Evolutionary conservation across 2,797 vertebrate genomes (phyloP), one percentile per base, ranked within the genome.

Genomic region (Limosa lapponica): DNA sequence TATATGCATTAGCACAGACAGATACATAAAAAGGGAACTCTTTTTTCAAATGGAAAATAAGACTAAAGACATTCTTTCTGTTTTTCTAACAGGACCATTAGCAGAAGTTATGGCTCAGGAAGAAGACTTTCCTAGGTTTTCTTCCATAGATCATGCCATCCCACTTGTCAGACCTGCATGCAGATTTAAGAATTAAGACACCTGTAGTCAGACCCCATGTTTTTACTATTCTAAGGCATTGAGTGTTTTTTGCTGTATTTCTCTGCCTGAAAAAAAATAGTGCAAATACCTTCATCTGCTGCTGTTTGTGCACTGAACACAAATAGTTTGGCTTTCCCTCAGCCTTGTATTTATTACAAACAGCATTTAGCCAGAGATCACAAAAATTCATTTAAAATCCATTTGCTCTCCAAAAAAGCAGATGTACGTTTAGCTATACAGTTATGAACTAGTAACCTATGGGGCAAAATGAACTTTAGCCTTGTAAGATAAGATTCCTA

Each of bases 381-480:
- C 39, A 88, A 79, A 79, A 91, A 69, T 9, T n/a, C 8, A 46
- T 78, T 81, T 71, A n/a, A 71, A 80, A 70, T 69, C 71, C 11
- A 75, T 58, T 72, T 73, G 15, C 36, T 82, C 9, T 72, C 52
- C 22, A 70, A 69, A 84, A 59, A 90, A 82, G 48, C 75, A 94
- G 71, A 64, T 71, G 57, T 64, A 43, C 28, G 4, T 48, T 72
- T 58, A 77, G 36, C 54, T 44, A 7, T 72, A n/a, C 37, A 34
- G 57, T 65, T 80, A 64, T 11, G 30, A 73, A 70, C 71, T 28
- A 70, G 46, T 59, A 87, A 91, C 36, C 51, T 80, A 43, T 4
- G 72, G 86, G 59, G 67, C 27, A 90, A 92, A 80, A 70, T 16
- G 25, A 92, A 90, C 83, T 95, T 94, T 67, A 74, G 52, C 74